Base-by-base conservation (phyloP, 2,113 vertebrate species). In the Sitta europaea region DNA sequence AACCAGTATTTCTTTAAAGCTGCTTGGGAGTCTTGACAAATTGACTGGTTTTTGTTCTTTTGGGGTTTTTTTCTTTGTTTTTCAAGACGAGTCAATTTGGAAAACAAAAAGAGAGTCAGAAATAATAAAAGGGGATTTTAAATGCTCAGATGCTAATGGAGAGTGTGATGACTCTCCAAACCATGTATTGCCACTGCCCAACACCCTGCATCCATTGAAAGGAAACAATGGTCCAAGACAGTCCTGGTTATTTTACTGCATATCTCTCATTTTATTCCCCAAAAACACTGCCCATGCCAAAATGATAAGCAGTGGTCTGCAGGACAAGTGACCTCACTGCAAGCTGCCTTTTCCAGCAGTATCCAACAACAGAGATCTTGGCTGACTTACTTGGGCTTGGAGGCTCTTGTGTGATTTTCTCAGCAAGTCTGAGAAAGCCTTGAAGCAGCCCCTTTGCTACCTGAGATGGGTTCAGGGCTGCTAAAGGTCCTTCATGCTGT, bases 171-270 rank as follows among this genome's bases (percentile, higher is more conserved):
- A 11, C 8, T 31, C 42, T 58, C 23, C 47, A 66, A 36, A 88
- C 12, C 31, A 9, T 0, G 0, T 7, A 4, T 10, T 35, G 22
- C 40, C 14, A 4, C 53, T 57, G 42, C 33, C 36, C 35, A 50
- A 5, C 9, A 9, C 10, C 4, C 5, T 35, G 45, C 6, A 9
- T 6, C 13, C 18, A 20, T 5, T 27, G 33, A 42, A 51, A 57
- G 14, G 24, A 51, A 77, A 33, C 11, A 70, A 25, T 0, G 5
- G 16, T 3, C 17, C 15, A 12, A 27, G 57, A 23, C 5, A 42
- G 17, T 27, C 22, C 38, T 54, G 12, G 45, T 4, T 62, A 7
- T 82, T 79, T 78, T 40, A 8, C 18, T 57, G 35, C 23, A 2
- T 15, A 18, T 55, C 28, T 61, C 47, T 3, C 2, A 28, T 48